phyloP scores from a whole-genome alignment of 1,140 invertebrate species.

The Psilanteris sp. region DNA sequence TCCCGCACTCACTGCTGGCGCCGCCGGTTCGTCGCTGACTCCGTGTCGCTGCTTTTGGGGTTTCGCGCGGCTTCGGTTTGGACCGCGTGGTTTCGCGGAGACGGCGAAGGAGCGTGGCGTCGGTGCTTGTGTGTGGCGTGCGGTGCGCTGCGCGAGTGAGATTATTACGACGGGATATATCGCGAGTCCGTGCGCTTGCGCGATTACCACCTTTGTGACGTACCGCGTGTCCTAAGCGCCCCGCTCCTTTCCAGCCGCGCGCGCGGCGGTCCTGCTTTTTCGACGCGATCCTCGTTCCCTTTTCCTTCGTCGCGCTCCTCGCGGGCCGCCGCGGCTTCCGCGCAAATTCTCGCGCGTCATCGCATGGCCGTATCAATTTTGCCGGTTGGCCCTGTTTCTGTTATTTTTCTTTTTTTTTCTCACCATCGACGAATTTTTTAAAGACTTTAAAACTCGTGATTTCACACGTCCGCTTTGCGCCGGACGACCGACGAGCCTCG shows the following conservation, averaged over 20 bases:
- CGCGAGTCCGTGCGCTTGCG: slow-evolving; percentile 77
- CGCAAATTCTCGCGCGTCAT: too few species aligned
- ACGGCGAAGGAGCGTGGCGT: slow-evolving; percentile 66
- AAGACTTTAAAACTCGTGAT: too few species aligned
- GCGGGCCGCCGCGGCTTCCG: too few species aligned
- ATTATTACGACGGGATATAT: slow-evolving; percentile 76
- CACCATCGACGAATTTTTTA: too few species aligned
- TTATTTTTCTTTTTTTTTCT: too few species aligned
- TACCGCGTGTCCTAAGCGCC: slow-evolving; percentile 61
- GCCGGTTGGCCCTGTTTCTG: too few species aligned
- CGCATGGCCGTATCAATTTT: too few species aligned
- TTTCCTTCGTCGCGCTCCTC: not conserved
- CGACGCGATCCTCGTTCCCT: not conserved
- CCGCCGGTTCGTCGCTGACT: not conserved
- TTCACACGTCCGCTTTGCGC: too few species aligned
- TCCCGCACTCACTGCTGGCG: slow-evolving; percentile 51
- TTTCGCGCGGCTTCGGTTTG: slow-evolving; percentile 37
- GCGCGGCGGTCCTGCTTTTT: not conserved
- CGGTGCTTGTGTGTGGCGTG: slow-evolving; percentile 77
- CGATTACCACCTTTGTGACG: slow-evolving; percentile 62
- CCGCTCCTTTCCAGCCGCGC: slow-evolving; percentile 54
- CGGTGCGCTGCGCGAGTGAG: slow-evolving; percentile 79
- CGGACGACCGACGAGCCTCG: too few species aligned
- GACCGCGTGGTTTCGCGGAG: slow-evolving; percentile 74
- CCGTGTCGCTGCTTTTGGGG: slow-evolving; percentile 7